Conservation (phyloP, 2,888 invertebrate species). For the Andrena trimmerana region DNA sequence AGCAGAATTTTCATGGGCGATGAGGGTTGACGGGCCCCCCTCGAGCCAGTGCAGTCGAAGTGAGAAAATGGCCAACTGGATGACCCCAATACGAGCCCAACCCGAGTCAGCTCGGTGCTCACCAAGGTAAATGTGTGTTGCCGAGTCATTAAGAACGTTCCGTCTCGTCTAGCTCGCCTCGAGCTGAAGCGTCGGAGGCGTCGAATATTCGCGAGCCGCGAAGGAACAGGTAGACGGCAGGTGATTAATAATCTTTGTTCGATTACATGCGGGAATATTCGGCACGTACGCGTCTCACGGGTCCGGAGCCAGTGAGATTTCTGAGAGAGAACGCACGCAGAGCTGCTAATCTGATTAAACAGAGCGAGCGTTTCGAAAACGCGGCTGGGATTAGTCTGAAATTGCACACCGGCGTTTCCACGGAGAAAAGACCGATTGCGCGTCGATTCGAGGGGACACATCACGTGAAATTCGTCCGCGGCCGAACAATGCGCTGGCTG, state of each 20-base stretch:
- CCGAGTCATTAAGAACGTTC: slow-evolving; percentile 53
- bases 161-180: slow-evolving; percentile 28
- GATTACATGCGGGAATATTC: slow-evolving; percentile 24
- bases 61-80: slow-evolving; percentile 69
- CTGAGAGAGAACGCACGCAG: slow-evolving; percentile 22
- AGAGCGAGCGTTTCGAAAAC: slow-evolving; percentile 46
- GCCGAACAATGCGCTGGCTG: not conserved
- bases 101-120: slow-evolving; percentile 4
- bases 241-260: slow-evolving; percentile 53
- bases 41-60: slow-evolving; percentile 1
- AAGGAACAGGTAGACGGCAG: slow-evolving; percentile 28
- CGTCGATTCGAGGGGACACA: slow-evolving; percentile 1
- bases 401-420: slow-evolving; percentile 23
- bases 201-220: slow-evolving; percentile 24
- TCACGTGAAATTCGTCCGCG: slow-evolving; percentile 26
- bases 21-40: not conserved
- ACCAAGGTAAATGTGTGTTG: slow-evolving; percentile 15
- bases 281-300: not conserved
- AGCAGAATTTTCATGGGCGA: not conserved
- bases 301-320: slow-evolving; percentile 6
- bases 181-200: slow-evolving; percentile 7
- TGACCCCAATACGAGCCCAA: slow-evolving; percentile 72
- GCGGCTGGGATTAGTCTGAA: slow-evolving; percentile 43
- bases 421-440: slow-evolving; percentile 25
- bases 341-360: slow-evolving; percentile 51